Base-by-base conservation (phyloP, 2,113 vertebrate species). In the Grallaria varia region DNA sequence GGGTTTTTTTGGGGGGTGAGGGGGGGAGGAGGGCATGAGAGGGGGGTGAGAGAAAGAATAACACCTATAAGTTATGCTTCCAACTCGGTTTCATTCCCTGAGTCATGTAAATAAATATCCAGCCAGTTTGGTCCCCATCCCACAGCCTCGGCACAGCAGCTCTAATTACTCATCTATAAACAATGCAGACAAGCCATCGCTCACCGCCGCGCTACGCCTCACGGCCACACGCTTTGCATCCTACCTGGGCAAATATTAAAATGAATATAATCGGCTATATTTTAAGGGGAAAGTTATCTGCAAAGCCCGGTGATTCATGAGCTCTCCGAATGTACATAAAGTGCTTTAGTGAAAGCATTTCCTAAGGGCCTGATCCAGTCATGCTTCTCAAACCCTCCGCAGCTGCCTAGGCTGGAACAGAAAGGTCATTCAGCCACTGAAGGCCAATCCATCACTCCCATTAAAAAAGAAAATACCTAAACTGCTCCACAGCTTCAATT, bases 31-130 rank as follows among this genome's bases (percentile, higher is more conserved):
- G 14, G 4, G 22, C n/a, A n/a, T 19, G 2, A n/a, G 10, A 52
- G 44, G 49, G 23, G 8, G 14, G 33, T 20, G 49, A 82, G 55
- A 84, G 35, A 92, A 93, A 86, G 75, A 95, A 89, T 91, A 97
- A 97, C 95, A 97, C 90, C 96, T 96, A 42, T 94, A 97, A 97
- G 93, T 95, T 96, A 81, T 95, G 90, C 81, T 97, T 97, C 89
- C 91, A 97, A 95, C 90, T 93, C 53, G 30, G 95, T 83, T 97
- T 94, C 86, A 75, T 96, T 95, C 84, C 69, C 49, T 69, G 90
- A 97, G 93, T 82, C 94, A 68, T 74, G 56, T 95, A 98, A 98
- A 97, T 98, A 98, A 98, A 98, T 84, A 97, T 28, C 55, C 95
- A 96, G 77, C 62, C 92, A 66, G 81, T 76, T 90, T 82, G 94